Evolutionary conservation across 2,113 vertebrate species (phyloP).

Genomic region (Crypturellus undulatus): DNA sequence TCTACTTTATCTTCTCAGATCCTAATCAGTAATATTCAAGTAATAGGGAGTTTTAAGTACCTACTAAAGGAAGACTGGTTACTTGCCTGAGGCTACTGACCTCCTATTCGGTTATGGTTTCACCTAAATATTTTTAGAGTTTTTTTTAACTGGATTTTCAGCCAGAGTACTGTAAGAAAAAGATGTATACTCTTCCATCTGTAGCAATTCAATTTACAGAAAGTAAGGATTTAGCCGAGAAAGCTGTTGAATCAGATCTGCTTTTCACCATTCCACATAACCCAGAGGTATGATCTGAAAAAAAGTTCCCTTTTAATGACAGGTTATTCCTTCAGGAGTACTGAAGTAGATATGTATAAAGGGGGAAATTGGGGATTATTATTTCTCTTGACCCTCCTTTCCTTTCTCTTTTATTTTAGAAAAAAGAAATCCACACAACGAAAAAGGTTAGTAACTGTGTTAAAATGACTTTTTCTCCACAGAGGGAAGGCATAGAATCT

Average conservation of each 20-base stretch:
- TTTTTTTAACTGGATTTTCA: not conserved
- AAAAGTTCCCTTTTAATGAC: not conserved
- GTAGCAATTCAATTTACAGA: not conserved
- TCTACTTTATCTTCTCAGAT: not conserved
- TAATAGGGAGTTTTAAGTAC: not conserved
- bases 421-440: constrained; percentile 77
- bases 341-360: not conserved
- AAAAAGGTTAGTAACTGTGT: constrained; percentile 73
- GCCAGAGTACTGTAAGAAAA: not conserved
- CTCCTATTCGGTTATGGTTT: not conserved
- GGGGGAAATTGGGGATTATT: not conserved
- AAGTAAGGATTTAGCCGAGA: not conserved
- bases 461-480: not conserved
- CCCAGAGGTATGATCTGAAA: not conserved
- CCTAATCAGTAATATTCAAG: not conserved
- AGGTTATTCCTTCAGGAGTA: not conserved
- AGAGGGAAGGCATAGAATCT: not conserved
- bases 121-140: not conserved
- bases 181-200: not conserved
- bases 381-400: constrained; percentile 47
- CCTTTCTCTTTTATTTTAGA: constrained; percentile 71
- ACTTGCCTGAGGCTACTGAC: too few relatives aligned
- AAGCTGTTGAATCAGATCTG: not conserved
- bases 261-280: not conserved
- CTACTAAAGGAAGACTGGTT: not conserved